These are phyloP conservation scores for Riptortus pedestris DNA, from an alignment of 1,140 invertebrate species.

Conservation along the genomic window DNA sequence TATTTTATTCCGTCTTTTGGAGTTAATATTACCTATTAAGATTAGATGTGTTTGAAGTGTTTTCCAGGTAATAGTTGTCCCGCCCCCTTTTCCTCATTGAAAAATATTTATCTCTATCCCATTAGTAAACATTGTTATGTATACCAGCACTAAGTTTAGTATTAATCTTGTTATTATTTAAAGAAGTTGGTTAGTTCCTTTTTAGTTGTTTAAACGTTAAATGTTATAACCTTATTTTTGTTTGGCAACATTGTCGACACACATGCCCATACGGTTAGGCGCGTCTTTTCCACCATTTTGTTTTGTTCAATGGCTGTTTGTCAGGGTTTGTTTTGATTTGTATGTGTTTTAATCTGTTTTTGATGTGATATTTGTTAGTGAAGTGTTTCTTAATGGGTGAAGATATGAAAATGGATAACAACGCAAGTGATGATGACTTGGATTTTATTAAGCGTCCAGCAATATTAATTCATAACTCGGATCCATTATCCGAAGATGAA, in stretches of 20 bases:
- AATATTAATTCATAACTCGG: background rate
- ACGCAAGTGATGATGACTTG: background rate
- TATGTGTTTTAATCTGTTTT: slow-evolving; percentile 6
- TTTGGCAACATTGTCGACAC: background rate
- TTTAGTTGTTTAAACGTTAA: no score
- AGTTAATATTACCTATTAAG: no score
- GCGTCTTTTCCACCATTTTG: slow-evolving; percentile 17
- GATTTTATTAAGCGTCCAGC: slow-evolving; percentile 9
- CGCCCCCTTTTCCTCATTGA: no score
- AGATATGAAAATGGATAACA: slow-evolving; percentile 8
- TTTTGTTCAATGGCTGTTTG: slow-evolving; percentile 3
- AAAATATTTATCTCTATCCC: no score
- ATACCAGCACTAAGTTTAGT: no score
- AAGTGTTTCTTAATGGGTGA: background rate
- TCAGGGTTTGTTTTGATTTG: slow-evolving; percentile 5
- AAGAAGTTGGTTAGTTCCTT: no score
- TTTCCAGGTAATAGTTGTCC: no score
- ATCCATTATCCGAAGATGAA: slow-evolving; percentile 11
- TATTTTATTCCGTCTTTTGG: no score
- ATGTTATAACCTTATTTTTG: no score
- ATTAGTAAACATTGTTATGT: no score
- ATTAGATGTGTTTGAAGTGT: no score
- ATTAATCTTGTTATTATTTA: no score
- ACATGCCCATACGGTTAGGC: background rate
- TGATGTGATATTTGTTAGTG: background rate